Base-by-base conservation (phyloP, 53 echinoderm and acorn worm species). In the Hippasteria phrygiana region DNA sequence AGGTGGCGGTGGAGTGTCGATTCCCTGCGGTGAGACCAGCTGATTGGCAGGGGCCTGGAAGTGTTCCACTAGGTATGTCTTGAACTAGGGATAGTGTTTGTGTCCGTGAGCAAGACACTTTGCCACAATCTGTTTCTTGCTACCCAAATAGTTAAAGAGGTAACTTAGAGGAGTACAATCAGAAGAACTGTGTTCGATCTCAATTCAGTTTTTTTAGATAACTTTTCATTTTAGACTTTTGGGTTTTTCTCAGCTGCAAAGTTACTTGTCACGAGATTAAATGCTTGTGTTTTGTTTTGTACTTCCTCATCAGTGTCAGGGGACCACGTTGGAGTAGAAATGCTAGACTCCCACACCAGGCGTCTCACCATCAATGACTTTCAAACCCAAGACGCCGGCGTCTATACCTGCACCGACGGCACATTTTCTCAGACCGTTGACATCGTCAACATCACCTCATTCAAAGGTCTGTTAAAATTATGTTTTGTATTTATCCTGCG, bases 371-470 rank as follows among this genome's bases (percentile, higher is more conserved):
- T 67, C 7, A 34, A 67, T 67, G 34, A 16, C 35, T 32, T 67
- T 32, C 67, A 18, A 59, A 18, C 4, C 31, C 6, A 34, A 32
- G 67, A 67, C n/a, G 31, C 7, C 7, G 67, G 67, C 11, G 16
- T 34, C 67, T 67, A 67, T n/a, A 67, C 35, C 32, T 67, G 67
- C 34, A 67, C 13, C 29, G 67, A 67, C 29, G 67, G 67, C 32
- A 7, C 35, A 34, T 67, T 67, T 16, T 29, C 67, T 7, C 59
- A 59, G 59, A 24, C 18, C 4, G 59, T 59, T 18, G 17, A 59
- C 24, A 59, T 59, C 24, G 17, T 18, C 4, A 59, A 17, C 18
- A 24, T 24, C 9, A 20, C 4, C 18, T 17, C 17, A 18, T 59
- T 18, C 4, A 7, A 59, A 59, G 59, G 59, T 48, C 48, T 10